phyloP scores from a whole-genome alignment of 35 echinoderm and acorn worm species.

The Holothuria glaberrima region DNA sequence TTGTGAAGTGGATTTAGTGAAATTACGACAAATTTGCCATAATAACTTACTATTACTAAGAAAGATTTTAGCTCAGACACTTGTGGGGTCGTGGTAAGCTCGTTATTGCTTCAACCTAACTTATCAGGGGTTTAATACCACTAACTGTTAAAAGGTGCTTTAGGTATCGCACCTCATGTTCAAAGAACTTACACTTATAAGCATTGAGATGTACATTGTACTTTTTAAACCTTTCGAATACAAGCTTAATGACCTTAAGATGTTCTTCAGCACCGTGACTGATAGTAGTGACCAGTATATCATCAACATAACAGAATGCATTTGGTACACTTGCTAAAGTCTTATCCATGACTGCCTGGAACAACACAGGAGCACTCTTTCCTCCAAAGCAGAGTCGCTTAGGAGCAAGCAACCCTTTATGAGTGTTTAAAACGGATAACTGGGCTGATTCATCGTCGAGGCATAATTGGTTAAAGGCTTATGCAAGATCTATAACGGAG shows the following conservation, averaged over 20 bases:
- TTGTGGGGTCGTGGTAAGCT: neutral
- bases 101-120: constrained; percentile 32
- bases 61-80: constrained; percentile 34
- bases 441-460: constrained; percentile 13
- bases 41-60: constrained; percentile 64
- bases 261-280: neutral
- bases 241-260: neutral
- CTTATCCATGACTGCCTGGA: constrained; percentile 66
- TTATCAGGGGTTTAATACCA: constrained; percentile 4
- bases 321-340: neutral
- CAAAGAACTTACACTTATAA: constrained; percentile 8
- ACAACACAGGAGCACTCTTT: neutral
- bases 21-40: constrained; percentile 58
- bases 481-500: constrained; percentile 46
- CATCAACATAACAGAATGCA: constrained; percentile 12
- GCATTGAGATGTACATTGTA: neutral
- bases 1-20: constrained; percentile 10
- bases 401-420: constrained; percentile 32
- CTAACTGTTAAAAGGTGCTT: neutral
- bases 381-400: constrained; percentile 29
- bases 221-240: neutral
- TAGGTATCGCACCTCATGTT: neutral
- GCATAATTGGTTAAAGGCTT: constrained; percentile 32
- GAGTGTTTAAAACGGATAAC: constrained; percentile 41
- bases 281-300: neutral